Evolutionary conservation across 1,140 invertebrate genomes (phyloP), one percentile per base, ranked within the genome.

Genomic region (Phocides pigmalion): DNA sequence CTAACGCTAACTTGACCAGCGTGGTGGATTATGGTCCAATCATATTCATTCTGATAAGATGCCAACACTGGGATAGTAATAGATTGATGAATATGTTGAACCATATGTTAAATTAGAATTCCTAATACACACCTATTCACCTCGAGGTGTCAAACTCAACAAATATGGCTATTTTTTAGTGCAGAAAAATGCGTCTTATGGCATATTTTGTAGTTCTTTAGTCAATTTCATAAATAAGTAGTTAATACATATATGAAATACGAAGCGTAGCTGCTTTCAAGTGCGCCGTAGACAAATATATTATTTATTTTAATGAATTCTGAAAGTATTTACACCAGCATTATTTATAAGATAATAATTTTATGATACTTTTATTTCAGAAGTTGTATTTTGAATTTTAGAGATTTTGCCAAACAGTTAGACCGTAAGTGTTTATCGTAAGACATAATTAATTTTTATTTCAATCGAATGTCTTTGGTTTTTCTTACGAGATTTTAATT

Each of bases 271-370:
- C 15, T 44, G 22, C 16, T 32, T 22, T 14, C 19, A 22, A 54
- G n/a, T 4, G n/a, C 3, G 22, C 11, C 0, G 9, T 35, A 35
- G 32, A 8, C n/a, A 35, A 11, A 35, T 22, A 28, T 44, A 16
- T 3, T 25, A 8, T 5, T 44, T 58, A 58, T 32, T 25, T 44
- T 51, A 11, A 16, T 58, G n/a, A n/a, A n/a, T n/a, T 56, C 53
- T 58, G 39, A 28, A 32, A 44, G 35, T 58, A 44, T 44, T 58
- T 19, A 58, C 16, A 32, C 12, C 41, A 44, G 41, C 22, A 32
- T 58, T 58, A 44, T 58, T 42, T 25, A 25, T 35, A 19, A 19
- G 11, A 41, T 14, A 41, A n/a, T 0, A 8, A 28, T 28, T 28
- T 28, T 28, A 28, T 19, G 42, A 19, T 5, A 19, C 1, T 19